A percentile compares a stretch with the other conserved stretches of the same genome.
These are phyloP conservation scores for Zosterops hypoxanthus DNA, from an alignment of 2,113 vertebrate species.

Conservation along the genomic window DNA sequence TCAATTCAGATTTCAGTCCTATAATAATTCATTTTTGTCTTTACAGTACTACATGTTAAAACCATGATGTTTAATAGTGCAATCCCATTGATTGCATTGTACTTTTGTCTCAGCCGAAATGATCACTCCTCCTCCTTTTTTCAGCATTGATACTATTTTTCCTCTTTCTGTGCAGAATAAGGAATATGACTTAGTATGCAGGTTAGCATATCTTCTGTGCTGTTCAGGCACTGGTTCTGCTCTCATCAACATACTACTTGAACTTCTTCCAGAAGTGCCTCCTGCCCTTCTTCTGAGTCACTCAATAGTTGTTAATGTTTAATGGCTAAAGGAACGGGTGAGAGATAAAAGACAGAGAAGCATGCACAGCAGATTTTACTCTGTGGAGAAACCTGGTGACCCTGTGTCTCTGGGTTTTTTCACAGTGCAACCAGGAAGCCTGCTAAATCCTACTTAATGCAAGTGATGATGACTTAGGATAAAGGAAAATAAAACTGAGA, in stretches of 20 bases:
- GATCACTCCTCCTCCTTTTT: neutral
- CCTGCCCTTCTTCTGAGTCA: conserved; percentile 30
- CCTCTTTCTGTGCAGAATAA: neutral
- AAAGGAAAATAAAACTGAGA: neutral
- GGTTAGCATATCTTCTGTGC: neutral
- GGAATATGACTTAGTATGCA: neutral
- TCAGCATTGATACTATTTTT: neutral
- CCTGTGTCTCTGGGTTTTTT: neutral
- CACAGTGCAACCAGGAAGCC: neutral
- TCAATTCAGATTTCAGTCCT: neutral
- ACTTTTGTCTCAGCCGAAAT: neutral
- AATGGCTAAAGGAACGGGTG: neutral
- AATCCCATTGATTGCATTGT: neutral
- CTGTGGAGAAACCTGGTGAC: conserved; percentile 10
- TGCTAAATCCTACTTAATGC: neutral
- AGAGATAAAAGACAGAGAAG: conserved; percentile 18
- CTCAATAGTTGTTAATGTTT: conserved; percentile 54
- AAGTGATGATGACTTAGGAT: neutral
- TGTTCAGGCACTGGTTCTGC: neutral
- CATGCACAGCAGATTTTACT: neutral
- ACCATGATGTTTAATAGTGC: neutral
- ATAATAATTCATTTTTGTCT: neutral
- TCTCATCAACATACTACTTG: conserved; percentile 25
- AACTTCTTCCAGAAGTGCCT: conserved; percentile 34
- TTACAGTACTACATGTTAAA: neutral